Evolutionary conservation across 2,797 vertebrate genomes (phyloP), one percentile per base, ranked within the genome.

Genomic region (Anas acuta): DNA sequence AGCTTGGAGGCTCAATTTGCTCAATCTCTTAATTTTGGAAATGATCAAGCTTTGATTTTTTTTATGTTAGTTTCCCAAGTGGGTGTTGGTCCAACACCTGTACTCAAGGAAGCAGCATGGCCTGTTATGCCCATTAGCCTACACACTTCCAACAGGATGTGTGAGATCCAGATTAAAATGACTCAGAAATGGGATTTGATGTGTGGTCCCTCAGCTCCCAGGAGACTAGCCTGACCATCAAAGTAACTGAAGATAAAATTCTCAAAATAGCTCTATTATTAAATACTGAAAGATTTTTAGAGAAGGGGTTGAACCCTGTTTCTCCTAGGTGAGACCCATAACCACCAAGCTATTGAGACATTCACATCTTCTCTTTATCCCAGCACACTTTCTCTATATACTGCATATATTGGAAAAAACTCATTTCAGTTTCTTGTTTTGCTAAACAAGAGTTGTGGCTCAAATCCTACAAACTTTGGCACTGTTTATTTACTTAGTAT

Each of bases 81-180:
- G n/a, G 23, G 3, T 81, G 18, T 65, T 54, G 7, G 54, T 72
- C 16, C 54, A 9, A 1, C 62, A 33, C 28, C 14, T 8, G 2
- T 12, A 35, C 8, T 35, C 15, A 9, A 79, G n/a, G n/a, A 70
- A 84, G 66, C n/a, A 60, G 15, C 15, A 51, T 56, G 89, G 92
- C 65, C 65, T 74, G 28, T 41, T 71, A 0, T 35, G 57, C 45
- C 74, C 69, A 77, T 93, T 41, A 85, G 67, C 60, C 75, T 75
- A 91, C 78, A 74, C 33, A 54, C 61, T 91, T 90, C 39, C 71
- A 90, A 77, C 74, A 92, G 84, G 75, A 95, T 78, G 81, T 87
- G 81, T 69, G 69, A 93, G 65, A 76, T 64, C 9, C 17, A 64
- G 28, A 92, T 12, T 64, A 33, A 77, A 69, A 90, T 51, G 87